Evolutionary conservation across 2,888 invertebrate species (phyloP).

Genomic region (Stegophylla sp.): DNA sequence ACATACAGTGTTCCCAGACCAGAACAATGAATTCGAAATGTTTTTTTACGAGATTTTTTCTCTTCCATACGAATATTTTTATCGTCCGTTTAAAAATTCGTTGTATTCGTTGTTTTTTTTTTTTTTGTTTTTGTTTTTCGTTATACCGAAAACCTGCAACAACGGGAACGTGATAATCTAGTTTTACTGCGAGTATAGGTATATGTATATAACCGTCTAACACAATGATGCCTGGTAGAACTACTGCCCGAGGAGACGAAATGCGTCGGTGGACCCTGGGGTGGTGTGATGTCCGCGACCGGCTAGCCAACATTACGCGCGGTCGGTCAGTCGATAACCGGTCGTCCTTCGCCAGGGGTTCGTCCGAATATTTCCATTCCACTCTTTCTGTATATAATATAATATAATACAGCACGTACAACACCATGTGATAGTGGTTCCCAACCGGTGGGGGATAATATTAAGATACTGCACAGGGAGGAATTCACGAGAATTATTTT

Average conservation of each 20-base stretch:
- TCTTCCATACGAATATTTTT: too few species aligned
- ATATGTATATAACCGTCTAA: too few species aligned
- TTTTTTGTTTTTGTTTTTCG: too few species aligned
- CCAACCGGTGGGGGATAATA: too few species aligned
- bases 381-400: constrained; percentile 18
- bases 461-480: too few species aligned
- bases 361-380: background rate
- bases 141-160: too few species aligned
- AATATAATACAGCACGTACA: background rate
- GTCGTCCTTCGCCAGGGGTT: constrained; percentile 54
- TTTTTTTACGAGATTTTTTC: background rate
- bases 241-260: background rate
- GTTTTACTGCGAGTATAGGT: too few species aligned
- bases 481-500: too few species aligned
- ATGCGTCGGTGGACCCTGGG: constrained; percentile 31
- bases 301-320: background rate
- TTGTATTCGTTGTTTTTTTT: too few species aligned
- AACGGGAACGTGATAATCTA: too few species aligned
- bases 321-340: constrained; percentile 13
- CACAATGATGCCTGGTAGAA: too few species aligned
- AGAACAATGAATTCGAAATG: background rate
- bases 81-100: too few species aligned
- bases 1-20: background rate
- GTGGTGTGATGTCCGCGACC: constrained; percentile 13
- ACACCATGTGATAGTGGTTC: background rate